phyloP scores from a whole-genome alignment of 2,888 invertebrate genomes.

The Polia nebulosa region DNA sequence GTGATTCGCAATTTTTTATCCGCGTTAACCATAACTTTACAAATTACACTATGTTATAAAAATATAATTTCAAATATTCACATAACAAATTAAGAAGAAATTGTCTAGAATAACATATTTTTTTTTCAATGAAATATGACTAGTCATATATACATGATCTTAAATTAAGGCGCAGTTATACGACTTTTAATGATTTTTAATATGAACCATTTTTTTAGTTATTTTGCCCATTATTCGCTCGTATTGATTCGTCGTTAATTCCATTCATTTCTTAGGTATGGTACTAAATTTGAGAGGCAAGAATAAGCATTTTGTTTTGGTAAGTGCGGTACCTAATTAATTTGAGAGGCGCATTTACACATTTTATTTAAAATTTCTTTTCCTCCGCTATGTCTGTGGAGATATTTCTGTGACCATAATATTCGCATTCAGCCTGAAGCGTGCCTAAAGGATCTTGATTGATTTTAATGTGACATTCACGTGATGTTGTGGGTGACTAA shows the following conservation, averaged over 20 bases:
- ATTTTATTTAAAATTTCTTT: background rate
- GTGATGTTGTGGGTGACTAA: constrained; percentile 26
- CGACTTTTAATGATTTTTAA: too few species aligned
- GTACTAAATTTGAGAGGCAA: background rate
- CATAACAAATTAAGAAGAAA: too few species aligned
- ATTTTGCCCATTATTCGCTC: too few species aligned
- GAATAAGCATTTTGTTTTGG: background rate
- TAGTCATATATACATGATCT: too few species aligned
- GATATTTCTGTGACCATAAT: background rate
- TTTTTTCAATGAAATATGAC: too few species aligned
- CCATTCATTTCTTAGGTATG: background rate
- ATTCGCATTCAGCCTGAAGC: constrained; percentile 5
- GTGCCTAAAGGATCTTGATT: constrained; percentile 4
- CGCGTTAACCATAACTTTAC: too few species aligned
- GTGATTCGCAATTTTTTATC: too few species aligned
- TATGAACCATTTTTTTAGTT: too few species aligned
- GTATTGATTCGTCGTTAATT: background rate
- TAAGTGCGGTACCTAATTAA: background rate
- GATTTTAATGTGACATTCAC: constrained; percentile 37
- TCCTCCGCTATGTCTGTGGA: background rate
- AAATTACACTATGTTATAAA: too few species aligned
- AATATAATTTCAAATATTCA: too few species aligned
- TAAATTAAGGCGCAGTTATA: too few species aligned
- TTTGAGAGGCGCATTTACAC: background rate
- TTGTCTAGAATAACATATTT: too few species aligned